A percentile compares a stretch with the other conserved stretches of the same genome.
phyloP scores from a whole-genome alignment of 2,797 vertebrate genomes.

The Thripadectes ignobilis region DNA sequence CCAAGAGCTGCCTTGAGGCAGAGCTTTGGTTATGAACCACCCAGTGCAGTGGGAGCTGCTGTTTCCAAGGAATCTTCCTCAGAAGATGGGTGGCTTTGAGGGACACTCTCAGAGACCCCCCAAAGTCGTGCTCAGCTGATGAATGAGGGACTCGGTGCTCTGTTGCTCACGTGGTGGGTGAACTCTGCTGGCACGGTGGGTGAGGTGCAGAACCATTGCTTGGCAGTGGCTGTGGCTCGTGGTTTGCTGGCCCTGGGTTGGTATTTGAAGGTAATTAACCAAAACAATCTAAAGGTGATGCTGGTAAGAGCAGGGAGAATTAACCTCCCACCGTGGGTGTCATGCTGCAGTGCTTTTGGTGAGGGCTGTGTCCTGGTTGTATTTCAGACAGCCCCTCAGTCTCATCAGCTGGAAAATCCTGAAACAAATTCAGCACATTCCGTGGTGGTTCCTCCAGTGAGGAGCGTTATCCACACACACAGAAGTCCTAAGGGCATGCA shows the following conservation, averaged over 20 bases:
- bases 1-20: conserved; percentile 5
- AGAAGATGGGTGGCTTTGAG: conserved; percentile 5
- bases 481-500: not conserved
- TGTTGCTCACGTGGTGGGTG: not conserved
- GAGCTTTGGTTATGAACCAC: conserved; percentile 32
- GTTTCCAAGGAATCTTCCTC: conserved; percentile 30
- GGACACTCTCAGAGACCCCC: not conserved
- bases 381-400: not conserved
- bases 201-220: not conserved
- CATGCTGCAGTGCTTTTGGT: not conserved
- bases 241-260: not conserved
- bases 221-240: not conserved
- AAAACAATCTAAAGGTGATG: not conserved
- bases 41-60: not conserved
- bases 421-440: not conserved
- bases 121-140: not conserved
- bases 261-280: not conserved
- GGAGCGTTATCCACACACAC: not conserved
- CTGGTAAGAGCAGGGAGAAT: not conserved
- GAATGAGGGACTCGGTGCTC: not conserved
- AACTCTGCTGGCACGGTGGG: not conserved
- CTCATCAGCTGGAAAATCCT: conserved; percentile 32
- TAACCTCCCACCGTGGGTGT: not conserved
- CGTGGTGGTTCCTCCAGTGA: not conserved
- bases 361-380: not conserved